Percentiles rank a stretch among this genome's conserved stretches.
These are phyloP conservation scores for Silurus aristotelis DNA, from an alignment of 2,797 vertebrate species.

Conservation along the genomic window DNA sequence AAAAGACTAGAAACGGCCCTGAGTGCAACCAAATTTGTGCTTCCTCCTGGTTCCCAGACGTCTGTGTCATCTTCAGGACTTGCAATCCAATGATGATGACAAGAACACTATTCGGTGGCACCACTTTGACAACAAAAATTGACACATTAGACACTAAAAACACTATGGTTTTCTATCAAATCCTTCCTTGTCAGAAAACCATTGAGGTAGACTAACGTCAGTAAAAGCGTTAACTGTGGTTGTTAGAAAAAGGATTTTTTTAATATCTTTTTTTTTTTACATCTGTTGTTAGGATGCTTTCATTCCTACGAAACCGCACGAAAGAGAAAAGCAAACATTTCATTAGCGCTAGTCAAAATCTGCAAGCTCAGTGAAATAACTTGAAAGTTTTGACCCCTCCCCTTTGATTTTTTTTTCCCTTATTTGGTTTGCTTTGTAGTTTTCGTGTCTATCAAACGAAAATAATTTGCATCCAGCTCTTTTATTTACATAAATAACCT, in stretches of 20 bases:
- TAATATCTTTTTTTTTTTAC: too few species aligned
- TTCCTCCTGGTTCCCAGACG: too few species aligned
- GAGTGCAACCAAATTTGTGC: background rate
- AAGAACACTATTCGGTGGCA: background rate
- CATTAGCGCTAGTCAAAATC: background rate
- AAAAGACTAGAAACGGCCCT: too few species aligned
- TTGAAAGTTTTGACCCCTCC: background rate
- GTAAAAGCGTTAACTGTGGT: background rate
- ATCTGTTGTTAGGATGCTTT: background rate
- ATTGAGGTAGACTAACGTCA: background rate
- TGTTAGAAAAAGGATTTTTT: background rate
- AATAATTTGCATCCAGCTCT: background rate
- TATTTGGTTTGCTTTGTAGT: background rate
- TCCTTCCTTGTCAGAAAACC: background rate
- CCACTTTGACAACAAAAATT: background rate
- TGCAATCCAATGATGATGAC: background rate
- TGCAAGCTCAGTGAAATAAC: slow-evolving; percentile 19
- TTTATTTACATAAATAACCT: slow-evolving; percentile 24
- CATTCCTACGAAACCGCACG: background rate
- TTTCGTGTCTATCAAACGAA: slow-evolving; percentile 8
- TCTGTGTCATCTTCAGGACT: background rate
- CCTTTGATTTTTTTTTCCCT: background rate
- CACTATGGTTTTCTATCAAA: background rate
- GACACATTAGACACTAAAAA: background rate
- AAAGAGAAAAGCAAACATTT: background rate